Conservation (phyloP, 53 echinoderm and acorn worm genomes). For the Paracentrotus lividus region DNA sequence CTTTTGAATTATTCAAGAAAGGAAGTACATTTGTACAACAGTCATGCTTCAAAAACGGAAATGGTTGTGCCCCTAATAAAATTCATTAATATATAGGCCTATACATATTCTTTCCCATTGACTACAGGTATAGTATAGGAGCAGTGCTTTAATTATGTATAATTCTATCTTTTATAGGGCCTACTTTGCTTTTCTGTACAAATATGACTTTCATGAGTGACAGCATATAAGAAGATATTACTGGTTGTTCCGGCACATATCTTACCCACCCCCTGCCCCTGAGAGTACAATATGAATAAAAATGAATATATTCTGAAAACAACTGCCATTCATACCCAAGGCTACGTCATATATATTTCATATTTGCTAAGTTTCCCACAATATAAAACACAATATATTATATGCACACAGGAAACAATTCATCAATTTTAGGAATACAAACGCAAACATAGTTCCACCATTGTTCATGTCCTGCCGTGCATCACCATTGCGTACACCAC, state of each 20-base stretch:
- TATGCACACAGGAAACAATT: slow-evolving; percentile 32
- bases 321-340: slow-evolving; percentile 51
- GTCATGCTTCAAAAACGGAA: not conserved
- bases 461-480: not conserved
- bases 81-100: not conserved
- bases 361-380: slow-evolving; percentile 40
- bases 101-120: not conserved
- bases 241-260: not conserved
- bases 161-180: not conserved
- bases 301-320: slow-evolving; percentile 6
- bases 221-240: not conserved
- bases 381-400: not conserved
- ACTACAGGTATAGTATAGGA: not conserved
- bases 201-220: not conserved
- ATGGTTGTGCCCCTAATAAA: not conserved
- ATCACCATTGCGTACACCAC: not conserved
- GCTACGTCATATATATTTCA: slow-evolving; percentile 6
- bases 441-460: slow-evolving; percentile 31
- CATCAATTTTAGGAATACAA: slow-evolving; percentile 40
- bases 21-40: not conserved
- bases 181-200: not conserved
- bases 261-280: not conserved
- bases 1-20: not conserved
- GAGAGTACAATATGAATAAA: not conserved
- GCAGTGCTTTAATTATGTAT: not conserved